phyloP scores from a whole-genome alignment of 2,113 vertebrate genomes.

The Abramis brama region DNA sequence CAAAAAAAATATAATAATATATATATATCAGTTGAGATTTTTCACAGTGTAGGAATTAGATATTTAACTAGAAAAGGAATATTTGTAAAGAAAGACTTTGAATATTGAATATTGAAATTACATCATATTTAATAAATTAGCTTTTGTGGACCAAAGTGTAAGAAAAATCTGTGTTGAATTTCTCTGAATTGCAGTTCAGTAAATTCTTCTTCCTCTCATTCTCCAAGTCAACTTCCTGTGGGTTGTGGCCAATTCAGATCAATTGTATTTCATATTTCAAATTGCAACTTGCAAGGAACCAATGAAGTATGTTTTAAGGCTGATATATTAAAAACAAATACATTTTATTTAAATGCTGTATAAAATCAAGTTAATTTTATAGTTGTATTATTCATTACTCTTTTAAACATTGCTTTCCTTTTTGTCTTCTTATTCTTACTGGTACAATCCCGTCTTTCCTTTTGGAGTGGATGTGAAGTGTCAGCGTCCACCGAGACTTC shows the following conservation, averaged over 20 bases:
- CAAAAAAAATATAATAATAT: no score
- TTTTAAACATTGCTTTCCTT: not conserved
- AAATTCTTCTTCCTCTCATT: not conserved
- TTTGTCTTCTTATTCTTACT: not conserved
- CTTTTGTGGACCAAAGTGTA: not conserved
- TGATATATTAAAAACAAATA: not conserved
- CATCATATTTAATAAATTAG: not conserved
- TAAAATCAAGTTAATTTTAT: conserved; percentile 14
- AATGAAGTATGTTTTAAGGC: not conserved
- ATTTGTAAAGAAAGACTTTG: not conserved
- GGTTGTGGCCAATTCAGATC: not conserved
- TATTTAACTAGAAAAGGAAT: not conserved
- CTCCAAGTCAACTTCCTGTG: not conserved
- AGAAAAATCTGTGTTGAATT: not conserved
- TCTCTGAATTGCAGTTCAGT: not conserved
- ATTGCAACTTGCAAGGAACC: not conserved
- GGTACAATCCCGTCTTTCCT: not conserved
- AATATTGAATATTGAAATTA: no score
- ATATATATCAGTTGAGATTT: no score
- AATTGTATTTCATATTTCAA: not conserved
- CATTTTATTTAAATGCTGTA: not conserved
- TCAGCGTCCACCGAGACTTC: conserved; percentile 40
- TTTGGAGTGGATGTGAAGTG: not conserved
- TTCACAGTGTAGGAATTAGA: not conserved
- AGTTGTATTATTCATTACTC: conserved; percentile 30